Evolutionary conservation across 2,797 vertebrate species (phyloP).

Genomic region (Sebastes minor): DNA sequence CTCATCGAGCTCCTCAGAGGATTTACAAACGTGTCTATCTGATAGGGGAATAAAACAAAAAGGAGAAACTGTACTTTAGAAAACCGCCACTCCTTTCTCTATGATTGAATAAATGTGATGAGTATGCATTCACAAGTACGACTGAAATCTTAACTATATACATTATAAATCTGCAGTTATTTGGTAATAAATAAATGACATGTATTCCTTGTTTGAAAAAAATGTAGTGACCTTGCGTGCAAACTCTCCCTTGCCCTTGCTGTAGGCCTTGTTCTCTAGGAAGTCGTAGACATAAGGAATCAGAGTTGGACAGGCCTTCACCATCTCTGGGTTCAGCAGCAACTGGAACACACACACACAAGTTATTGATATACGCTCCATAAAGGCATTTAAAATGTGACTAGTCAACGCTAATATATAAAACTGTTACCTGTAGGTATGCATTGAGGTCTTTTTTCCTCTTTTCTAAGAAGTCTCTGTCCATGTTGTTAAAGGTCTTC

Average conservation of each 20-base stretch:
- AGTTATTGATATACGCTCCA: neutral
- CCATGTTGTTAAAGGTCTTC: conserved; percentile 99
- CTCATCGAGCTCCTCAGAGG: conserved; percentile 98
- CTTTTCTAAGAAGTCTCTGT: conserved; percentile 97
- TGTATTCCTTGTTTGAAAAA: neutral
- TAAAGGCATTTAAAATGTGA: neutral
- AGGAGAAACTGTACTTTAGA: neutral
- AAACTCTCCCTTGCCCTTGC: conserved; percentile 98
- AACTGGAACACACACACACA: conserved; percentile 80
- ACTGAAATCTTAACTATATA: neutral
- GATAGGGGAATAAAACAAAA: conserved; percentile 24
- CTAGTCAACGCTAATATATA: neutral
- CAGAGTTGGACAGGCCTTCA: conserved; percentile 93
- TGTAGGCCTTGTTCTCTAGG: conserved; percentile 98
- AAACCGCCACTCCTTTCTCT: neutral
- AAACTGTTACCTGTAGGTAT: conserved; percentile 90
- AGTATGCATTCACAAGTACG: accelerated
- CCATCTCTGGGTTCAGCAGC: conserved; percentile 94
- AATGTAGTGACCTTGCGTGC: conserved; percentile 91
- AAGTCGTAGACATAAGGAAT: conserved; percentile 92
- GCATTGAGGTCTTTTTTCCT: conserved; percentile 98
- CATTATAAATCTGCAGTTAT: neutral
- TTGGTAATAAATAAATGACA: neutral
- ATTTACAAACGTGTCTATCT: conserved; percentile 99
- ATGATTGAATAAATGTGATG: neutral